Evolutionary conservation across 2,113 vertebrate genomes (phyloP).

Genomic region (Spilogale gracilis): DNA sequence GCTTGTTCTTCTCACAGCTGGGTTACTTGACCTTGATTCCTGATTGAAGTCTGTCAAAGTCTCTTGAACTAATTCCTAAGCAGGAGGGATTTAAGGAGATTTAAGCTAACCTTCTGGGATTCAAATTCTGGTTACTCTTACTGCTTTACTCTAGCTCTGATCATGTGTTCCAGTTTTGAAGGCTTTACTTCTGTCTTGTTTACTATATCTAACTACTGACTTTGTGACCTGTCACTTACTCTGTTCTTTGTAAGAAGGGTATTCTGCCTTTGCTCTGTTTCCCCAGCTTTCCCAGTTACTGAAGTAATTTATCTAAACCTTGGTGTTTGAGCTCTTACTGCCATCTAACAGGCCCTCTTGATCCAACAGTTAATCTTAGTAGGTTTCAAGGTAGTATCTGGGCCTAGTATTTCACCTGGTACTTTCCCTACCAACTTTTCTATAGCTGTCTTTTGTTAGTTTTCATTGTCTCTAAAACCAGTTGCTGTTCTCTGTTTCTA

Average conservation of each 20-base stretch:
- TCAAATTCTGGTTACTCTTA: conserved; percentile 25
- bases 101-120: not conserved
- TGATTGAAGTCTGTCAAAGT: not conserved
- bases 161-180: not conserved
- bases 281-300: not conserved
- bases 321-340: not conserved
- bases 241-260: not conserved
- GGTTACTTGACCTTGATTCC: conserved; percentile 10
- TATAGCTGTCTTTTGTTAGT: not conserved
- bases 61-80: conserved; percentile 46
- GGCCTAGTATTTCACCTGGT: not conserved
- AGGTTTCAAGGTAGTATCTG: not conserved
- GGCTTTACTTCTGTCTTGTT: conserved; percentile 16
- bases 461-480: not conserved
- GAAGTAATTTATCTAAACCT: not conserved
- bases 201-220: not conserved
- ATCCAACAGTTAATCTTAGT: not conserved
- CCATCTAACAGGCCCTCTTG: not conserved
- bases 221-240: not conserved
- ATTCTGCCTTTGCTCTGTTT: not conserved
- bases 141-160: not conserved
- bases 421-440: not conserved
- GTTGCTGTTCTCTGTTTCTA: not conserved
- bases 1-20: not conserved
- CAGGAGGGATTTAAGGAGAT: conserved; percentile 11